Evolutionary conservation across 2,113 vertebrate genomes (phyloP).

Genomic region (Apaloderma vittatum): DNA sequence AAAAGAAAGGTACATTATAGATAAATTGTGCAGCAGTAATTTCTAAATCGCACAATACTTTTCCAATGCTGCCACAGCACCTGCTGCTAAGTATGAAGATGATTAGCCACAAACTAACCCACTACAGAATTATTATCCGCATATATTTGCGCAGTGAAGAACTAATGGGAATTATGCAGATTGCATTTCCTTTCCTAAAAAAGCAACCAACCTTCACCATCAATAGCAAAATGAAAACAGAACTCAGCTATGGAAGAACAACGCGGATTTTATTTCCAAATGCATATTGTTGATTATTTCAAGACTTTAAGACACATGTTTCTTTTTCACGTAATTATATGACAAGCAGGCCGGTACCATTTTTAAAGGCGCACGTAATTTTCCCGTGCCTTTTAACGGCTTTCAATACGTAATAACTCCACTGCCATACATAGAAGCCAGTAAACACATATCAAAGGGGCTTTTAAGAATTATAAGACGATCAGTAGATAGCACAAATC

Average conservation of each 20-base stretch:
- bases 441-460: conserved; percentile 8
- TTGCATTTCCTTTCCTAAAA: conserved; percentile 71
- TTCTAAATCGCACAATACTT: conserved; percentile 52
- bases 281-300: conserved; percentile 66
- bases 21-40: conserved; percentile 51
- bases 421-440: background rate
- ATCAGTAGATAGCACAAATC: background rate
- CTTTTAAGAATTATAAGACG: background rate
- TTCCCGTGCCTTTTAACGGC: conserved; percentile 23
- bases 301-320: conserved; percentile 51
- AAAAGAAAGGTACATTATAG: conserved; percentile 23
- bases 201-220: conserved; percentile 72
- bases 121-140: conserved; percentile 68
- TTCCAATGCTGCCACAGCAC: conserved; percentile 48
- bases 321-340: conserved; percentile 59
- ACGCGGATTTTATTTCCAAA: conserved; percentile 28
- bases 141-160: conserved; percentile 66
- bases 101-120: conserved; percentile 73
- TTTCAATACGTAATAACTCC: conserved; percentile 8
- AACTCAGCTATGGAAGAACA: conserved; percentile 63
- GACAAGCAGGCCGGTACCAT: conserved; percentile 25
- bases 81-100: conserved; percentile 73
- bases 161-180: conserved; percentile 76
- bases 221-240: conserved; percentile 67
- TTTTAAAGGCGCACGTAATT: conserved; percentile 49